Base-by-base conservation (phyloP, 2,888 invertebrate genomes). In the Drosophila rubida region DNA sequence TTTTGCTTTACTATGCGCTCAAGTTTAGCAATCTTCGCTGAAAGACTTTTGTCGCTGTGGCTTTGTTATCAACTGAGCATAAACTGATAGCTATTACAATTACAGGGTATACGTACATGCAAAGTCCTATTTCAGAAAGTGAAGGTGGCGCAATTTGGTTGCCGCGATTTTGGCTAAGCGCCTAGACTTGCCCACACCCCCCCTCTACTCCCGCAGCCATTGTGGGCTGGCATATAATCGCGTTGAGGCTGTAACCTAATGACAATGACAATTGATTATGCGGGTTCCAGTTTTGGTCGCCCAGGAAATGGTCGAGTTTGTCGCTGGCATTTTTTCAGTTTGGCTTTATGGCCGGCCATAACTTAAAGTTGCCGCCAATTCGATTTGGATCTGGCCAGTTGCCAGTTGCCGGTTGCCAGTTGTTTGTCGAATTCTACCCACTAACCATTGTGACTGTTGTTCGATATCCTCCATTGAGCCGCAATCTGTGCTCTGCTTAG, bases 181-280 rank as follows among this genome's bases (percentile, higher is more conserved):
- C 48, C 54, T 44, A 32, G 16, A 14, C 49, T 13, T 32, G 16
- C 16, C 13, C 25, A 16, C 27, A 3, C 16, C 23, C 5, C 39
- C n/a, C 2, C 25, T 8, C 27, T n/a, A n/a, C 25, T 25, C 39
- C 14, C 23, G 6, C 16, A 23, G 14, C 16, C 8, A 22, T 23
- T 41, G 22, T 37, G 9, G 4, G 8, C 5, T 53, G n/a, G 9
- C 22, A 11, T 11, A 4, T 9, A 30, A 30, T 30, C 30, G 11
- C 14, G 30, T 23, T 14, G 39, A 32, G 41, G 59, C 50, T 55
- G 22, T 69, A 78, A 67, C 67, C 74, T 84, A 87, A 84, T 87
- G 84, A 72, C 81, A 87, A 85, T 82, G 81, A 82, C 81, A 87
- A 82, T 87, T 82, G 80, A 71, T 69, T 81, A 67, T 75, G 81